Base-by-base conservation (phyloP, 2,888 invertebrate genomes). In the Halictus quadricinctus region DNA sequence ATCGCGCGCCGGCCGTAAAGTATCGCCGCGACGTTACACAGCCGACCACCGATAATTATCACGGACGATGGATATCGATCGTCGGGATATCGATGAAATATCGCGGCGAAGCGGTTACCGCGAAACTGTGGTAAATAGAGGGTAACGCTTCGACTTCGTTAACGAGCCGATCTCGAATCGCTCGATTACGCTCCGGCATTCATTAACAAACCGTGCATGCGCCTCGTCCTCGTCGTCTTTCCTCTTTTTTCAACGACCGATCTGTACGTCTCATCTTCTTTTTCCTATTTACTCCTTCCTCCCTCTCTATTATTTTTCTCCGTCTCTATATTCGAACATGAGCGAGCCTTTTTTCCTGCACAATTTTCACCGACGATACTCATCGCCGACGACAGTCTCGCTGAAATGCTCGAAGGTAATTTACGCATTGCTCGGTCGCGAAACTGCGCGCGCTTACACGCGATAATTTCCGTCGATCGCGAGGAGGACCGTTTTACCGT, bases 101-200 rank as follows among this genome's bases (percentile, higher is more conserved):
- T 90, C 88, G 89, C 12, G 60, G 74, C 78, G 69, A 50, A 79
- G 76, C 64, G 69, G 83, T 85, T 85, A 73, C 86, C 85, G 87
- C 86, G 84, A 88, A 90, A 88, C 89, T 79, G 88, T 84, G 89
- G 86, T 90, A 88, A 90, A 90, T 90, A 86, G 89, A 90, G 90
- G 90, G 80, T 90, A 90, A 90, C 88, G 87, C 66, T 46, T 80
- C 74, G 76, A 80, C 29, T 81, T 89, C 86, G 86, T 89, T 90
- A 90, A 90, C 90, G 83, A 90, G 80, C 76, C 86, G 87, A 85
- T 84, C 81, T 82, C 87, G 82, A 87, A 88, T 88, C 87, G 73
- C 64, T 72, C 85, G 90, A 88, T 90, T 88, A 84, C 84, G 76
- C 64, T 64, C 43, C 46, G 80, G 66, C 70, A 76, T 73, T 88